Evolutionary conservation across 2,797 vertebrate genomes (phyloP).

Genomic region (Chaetophractus vellerosus): DNA sequence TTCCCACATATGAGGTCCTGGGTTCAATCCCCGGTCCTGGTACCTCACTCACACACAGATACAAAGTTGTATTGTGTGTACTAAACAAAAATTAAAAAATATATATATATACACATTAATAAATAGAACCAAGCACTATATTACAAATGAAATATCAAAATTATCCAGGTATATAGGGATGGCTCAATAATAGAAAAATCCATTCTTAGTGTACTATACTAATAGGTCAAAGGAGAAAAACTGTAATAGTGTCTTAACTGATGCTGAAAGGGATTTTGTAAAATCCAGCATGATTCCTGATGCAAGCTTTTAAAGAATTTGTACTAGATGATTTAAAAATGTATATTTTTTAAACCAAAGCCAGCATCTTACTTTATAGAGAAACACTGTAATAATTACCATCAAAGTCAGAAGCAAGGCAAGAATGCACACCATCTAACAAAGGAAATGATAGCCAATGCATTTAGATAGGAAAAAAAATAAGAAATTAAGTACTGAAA

Average conservation of each 20-base stretch:
- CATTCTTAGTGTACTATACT: neutral
- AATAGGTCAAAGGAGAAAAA: slow-evolving; percentile 42
- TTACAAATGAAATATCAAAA: neutral
- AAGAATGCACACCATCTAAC: neutral
- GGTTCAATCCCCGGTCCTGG: no score
- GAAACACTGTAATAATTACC: slow-evolving; percentile 32
- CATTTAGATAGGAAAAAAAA: slow-evolving; percentile 28
- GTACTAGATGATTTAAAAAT: neutral
- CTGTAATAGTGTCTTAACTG: neutral
- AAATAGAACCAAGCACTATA: slow-evolving; percentile 29
- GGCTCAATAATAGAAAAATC: slow-evolving; percentile 7
- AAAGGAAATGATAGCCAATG: slow-evolving; percentile 1
- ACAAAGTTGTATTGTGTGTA: no score
- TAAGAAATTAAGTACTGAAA: slow-evolving; percentile 48
- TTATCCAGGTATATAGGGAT: slow-evolving; percentile 14
- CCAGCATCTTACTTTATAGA: slow-evolving; percentile 31
- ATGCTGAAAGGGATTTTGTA: slow-evolving; percentile 51
- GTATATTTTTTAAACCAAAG: neutral
- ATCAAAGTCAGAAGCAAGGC: neutral
- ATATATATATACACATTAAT: neutral
- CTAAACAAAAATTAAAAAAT: no score
- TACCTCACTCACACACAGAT: no score
- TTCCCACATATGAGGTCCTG: no score
- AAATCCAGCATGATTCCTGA: slow-evolving; percentile 28
- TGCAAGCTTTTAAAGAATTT: slow-evolving; percentile 47